Base-by-base conservation (phyloP, 2,888 invertebrate genomes). In the Lomographa bimaculata region DNA sequence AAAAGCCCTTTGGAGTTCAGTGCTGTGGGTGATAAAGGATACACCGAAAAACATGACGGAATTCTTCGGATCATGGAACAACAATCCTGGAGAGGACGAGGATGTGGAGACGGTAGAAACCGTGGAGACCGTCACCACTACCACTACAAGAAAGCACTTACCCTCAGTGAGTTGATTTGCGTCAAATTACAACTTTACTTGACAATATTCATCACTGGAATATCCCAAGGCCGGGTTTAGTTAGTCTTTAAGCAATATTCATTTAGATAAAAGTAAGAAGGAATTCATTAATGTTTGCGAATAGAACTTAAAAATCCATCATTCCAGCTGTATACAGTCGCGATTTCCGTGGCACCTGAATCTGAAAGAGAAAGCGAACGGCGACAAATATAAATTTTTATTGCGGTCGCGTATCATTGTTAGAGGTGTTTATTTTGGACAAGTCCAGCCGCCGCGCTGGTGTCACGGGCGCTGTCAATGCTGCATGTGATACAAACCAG, bases 391-490 rank as follows among this genome's bases (percentile, higher is more conserved):
- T 76, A 43, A 21, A 75, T 70, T 73, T 76, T 76, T 77, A 71
- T 71, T 69, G 64, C 65, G 59, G 50, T 60, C 53, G 54, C 46
- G 72, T 74, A 73, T 78, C 76, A 78, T 79, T 79, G 78, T 77
- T 72, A 55, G 59, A 70, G 59, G 61, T 78, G 78, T 81, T 81
- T 81, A 81, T 81, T 78, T 81, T 79, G 76, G 77, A 76, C 57
- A 64, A 67, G 60, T 59, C 68, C 61, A 66, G 48, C 25, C 41
- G 29, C 14, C 19, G 29, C 46, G 59, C 57, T 57, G 68, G 70
- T 81, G 85, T 86, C 85, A 83, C 71, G 82, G 84, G 68, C 79
- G 74, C 61, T 71, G 80, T 76, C 80, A 71, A 71, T 78, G 75
- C 67, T 65, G 65, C 54, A 56, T 14, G 60, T 79, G 85, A 83